Conservation (phyloP, 2,888 invertebrate genomes). For the Cantharis flavilabris region DNA sequence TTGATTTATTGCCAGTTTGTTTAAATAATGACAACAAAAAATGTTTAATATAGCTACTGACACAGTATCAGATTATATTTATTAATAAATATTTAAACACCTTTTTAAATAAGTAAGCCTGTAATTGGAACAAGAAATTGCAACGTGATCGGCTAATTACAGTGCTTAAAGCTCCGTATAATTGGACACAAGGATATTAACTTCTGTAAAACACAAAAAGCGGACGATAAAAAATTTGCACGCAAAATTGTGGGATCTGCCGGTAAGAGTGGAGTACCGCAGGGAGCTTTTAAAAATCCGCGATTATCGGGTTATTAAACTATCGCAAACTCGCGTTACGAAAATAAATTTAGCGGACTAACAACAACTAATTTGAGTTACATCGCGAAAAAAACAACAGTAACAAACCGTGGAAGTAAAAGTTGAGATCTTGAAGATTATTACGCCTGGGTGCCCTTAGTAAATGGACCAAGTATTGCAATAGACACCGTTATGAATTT, state of each 20-base stretch:
- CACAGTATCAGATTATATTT: slow-evolving; percentile 3
- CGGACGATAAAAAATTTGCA: neutral
- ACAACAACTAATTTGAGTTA: neutral
- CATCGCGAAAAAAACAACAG: neutral
- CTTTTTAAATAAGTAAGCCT: neutral
- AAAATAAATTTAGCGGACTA: neutral
- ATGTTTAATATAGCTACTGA: slow-evolving; percentile 8
- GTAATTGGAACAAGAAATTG: neutral
- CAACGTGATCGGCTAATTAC: neutral
- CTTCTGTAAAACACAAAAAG: neutral
- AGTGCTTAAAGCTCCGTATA: neutral
- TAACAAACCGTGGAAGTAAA: neutral
- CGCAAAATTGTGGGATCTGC: neutral
- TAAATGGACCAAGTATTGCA: neutral
- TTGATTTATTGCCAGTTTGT: slow-evolving; percentile 7
- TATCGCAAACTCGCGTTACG: neutral
- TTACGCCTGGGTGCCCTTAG: neutral
- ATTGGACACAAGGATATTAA: neutral
- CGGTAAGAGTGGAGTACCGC: neutral
- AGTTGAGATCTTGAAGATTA: neutral
- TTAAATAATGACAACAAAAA: slow-evolving; percentile 5
- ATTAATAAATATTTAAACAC: neutral
- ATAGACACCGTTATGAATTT: neutral
- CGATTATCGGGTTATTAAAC: neutral
- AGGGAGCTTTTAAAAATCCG: neutral